Conservation (phyloP, 2,888 invertebrate genomes). For the Volucella bombylans region DNA sequence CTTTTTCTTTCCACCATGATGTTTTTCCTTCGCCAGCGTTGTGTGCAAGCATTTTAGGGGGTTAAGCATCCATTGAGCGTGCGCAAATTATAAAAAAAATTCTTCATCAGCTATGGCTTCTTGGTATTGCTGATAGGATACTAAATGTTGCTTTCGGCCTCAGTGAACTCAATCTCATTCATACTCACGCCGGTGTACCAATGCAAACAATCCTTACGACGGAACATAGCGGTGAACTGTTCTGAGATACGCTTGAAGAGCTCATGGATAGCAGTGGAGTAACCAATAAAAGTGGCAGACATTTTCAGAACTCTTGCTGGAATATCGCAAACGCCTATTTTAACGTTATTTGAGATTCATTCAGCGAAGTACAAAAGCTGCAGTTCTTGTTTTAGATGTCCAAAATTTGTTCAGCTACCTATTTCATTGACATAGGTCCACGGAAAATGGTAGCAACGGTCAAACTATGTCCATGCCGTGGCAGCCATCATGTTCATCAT, state of each 20-base stretch:
- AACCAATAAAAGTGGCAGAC: constrained; percentile 94
- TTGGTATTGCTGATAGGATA: constrained; percentile 96
- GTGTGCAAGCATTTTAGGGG: too few relatives aligned
- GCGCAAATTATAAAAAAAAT: too few relatives aligned
- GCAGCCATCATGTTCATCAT: constrained; percentile 99
- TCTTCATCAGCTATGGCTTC: constrained; percentile 95
- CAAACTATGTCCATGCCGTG: constrained; percentile 93
- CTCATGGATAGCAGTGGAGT: constrained; percentile 94
- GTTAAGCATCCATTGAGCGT: too few relatives aligned
- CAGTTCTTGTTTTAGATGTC: constrained; percentile 98
- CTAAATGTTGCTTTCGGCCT: constrained; percentile 97
- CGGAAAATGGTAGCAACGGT: constrained; percentile 96
- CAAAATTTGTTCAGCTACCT: constrained; percentile 94
- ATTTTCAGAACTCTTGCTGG: constrained; percentile 89
- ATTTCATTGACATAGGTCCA: constrained; percentile 97
- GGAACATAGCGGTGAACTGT: constrained; percentile 97
- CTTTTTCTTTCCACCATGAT: too few relatives aligned
- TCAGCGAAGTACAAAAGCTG: constrained; percentile 94
- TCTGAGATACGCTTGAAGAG: too few relatives aligned
- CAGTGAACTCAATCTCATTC: constrained; percentile 98
- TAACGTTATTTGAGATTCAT: constrained; percentile 98
- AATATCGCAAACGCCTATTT: constrained; percentile 97
- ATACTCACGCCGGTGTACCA: constrained; percentile 99
- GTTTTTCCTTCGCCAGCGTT: too few relatives aligned
- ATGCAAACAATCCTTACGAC: constrained; percentile 97